These are phyloP conservation scores for Anseranas semipalmata DNA, from an alignment of 2,113 vertebrate species.

Conservation along the genomic window DNA sequence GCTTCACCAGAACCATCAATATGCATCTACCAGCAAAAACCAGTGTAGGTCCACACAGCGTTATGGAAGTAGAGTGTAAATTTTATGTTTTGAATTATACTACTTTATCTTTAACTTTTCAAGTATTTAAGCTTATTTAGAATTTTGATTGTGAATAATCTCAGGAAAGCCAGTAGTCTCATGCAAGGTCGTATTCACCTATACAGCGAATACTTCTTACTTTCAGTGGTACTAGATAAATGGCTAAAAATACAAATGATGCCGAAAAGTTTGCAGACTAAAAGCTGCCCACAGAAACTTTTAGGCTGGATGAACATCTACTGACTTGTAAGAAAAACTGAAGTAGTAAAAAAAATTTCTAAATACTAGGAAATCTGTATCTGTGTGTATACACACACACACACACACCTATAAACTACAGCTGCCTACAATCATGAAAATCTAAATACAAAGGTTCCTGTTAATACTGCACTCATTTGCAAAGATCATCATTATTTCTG, in stretches of 20 bases:
- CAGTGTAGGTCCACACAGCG: rapidly evolving
- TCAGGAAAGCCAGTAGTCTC: background rate
- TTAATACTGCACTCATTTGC: background rate
- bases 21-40: background rate
- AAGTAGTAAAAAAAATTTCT: background rate
- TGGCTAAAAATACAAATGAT: background rate
- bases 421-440: background rate
- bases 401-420: background rate
- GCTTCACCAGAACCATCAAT: background rate
- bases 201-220: background rate
- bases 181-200: background rate
- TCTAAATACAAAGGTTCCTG: background rate
- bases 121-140: background rate
- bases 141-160: background rate
- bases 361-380: background rate
- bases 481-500: conserved; percentile 24
- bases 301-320: background rate
- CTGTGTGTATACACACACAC: rapidly evolving
- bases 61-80: background rate
- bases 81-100: background rate
- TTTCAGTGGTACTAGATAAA: background rate
- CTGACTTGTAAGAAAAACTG: background rate
- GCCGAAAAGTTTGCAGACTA: background rate
- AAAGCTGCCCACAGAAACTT: background rate
- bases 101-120: background rate